phyloP scores from a whole-genome alignment of 2,797 vertebrate species.

The Coendou prehensilis region DNA sequence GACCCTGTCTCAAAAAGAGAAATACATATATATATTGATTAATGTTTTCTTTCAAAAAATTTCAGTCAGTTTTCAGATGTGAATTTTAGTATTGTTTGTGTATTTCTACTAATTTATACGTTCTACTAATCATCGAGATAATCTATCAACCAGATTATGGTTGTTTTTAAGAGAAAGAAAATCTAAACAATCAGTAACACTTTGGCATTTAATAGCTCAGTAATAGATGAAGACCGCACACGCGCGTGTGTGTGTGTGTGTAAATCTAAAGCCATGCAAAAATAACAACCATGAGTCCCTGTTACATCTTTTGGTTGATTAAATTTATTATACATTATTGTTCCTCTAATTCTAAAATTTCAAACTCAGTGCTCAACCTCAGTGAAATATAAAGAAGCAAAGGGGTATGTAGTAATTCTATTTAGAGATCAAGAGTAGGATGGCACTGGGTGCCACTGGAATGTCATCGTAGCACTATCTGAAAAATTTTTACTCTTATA shows the following conservation, averaged over 20 bases:
- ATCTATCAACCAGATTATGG: conserved; percentile 38
- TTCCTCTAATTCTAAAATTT: conserved; percentile 11
- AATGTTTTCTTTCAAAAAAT: conserved; percentile 83
- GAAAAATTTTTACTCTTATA: neutral
- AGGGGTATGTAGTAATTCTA: neutral
- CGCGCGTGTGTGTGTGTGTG: neutral
- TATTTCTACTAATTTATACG: conserved; percentile 68
- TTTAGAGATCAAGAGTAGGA: neutral
- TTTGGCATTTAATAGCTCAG: conserved; percentile 27
- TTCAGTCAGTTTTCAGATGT: conserved; percentile 74
- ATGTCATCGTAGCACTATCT: neutral
- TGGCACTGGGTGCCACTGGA: neutral
- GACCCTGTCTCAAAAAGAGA: neutral
- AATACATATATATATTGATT: conserved; percentile 23
- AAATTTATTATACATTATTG: conserved; percentile 39
- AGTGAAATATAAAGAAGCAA: neutral
- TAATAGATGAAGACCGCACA: neutral
- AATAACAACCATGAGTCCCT: neutral
- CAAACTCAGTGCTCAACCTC: neutral
- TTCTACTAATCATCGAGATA: conserved; percentile 78
- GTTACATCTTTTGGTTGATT: neutral
- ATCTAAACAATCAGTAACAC: neutral
- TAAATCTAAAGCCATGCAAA: conserved; percentile 38
- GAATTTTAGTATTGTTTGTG: conserved; percentile 78
- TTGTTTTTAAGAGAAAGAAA: neutral